phyloP scores from a whole-genome alignment of 1,140 invertebrate genomes.

The Ceratina japonica region DNA sequence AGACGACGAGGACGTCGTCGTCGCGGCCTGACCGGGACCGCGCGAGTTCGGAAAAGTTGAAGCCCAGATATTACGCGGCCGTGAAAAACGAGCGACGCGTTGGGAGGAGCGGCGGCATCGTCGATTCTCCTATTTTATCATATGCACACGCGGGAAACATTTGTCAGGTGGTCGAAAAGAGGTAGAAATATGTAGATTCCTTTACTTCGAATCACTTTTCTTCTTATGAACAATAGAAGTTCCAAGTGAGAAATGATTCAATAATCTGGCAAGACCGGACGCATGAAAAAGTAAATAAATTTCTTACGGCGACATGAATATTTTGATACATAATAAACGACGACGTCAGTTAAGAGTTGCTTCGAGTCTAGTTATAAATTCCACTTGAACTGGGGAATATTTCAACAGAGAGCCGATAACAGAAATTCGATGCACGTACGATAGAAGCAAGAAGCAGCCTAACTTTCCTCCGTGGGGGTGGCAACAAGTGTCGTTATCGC shows the following conservation, averaged over 20 bases:
- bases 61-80: slow-evolving; percentile 51
- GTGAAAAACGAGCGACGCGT: slow-evolving; percentile 54
- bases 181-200: not conserved
- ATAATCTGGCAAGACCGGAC: too few species aligned
- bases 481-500: slow-evolving; percentile 20
- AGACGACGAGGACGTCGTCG: not conserved
- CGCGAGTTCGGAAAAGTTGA: slow-evolving; percentile 57
- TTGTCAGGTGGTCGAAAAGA: not conserved
- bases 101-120: slow-evolving; percentile 19
- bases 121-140: slow-evolving; percentile 14
- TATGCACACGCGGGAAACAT: too few species aligned
- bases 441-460: too few species aligned
- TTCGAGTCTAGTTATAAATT: not conserved
- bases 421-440: too few species aligned
- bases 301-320: too few species aligned
- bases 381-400: not conserved
- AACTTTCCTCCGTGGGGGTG: not conserved
- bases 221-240: not conserved
- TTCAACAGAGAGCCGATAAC: not conserved
- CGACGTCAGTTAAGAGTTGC: too few species aligned
- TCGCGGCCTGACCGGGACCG: not conserved
- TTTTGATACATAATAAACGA: too few species aligned
- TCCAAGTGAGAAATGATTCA: too few species aligned
- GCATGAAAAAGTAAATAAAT: too few species aligned
- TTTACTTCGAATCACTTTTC: not conserved